Evolutionary conservation across 2,113 vertebrate species (phyloP), one percentile per base, ranked within the genome.

Genomic region (Ascaphus truei): DNA sequence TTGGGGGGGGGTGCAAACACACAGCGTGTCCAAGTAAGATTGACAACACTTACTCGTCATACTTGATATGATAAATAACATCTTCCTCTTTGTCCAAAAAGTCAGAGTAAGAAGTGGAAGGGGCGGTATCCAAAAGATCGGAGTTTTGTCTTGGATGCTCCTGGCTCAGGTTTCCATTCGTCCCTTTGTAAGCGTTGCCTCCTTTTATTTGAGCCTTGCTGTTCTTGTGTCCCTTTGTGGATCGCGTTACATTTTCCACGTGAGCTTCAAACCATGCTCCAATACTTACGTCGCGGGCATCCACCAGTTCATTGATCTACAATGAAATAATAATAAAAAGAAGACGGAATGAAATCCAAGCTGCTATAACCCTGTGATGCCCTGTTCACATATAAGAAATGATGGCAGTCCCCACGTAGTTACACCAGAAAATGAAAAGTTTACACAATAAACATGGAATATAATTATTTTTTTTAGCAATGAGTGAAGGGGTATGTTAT

Each of bases 181-280:
- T 95, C 91, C 93, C 95, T 94, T 93, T 97, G 77, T 86, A 88
- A 77, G 82, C 79, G 77, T 86, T 91, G 66, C 91, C 92, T 79
- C 92, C 91, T 76, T 95, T 95, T 75, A 84, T 84, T 80, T 91
- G 89, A 74, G 86, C 74, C 84, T 91, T 91, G 74, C 84, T 85
- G 79, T 92, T 93, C 74, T 89, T 88, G 78, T 90, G 92, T 89
- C 88, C 93, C 78, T 93, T 95, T 78, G 87, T 83, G 72, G 84
- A 81, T 52, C 80, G 86, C 57, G 92, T 94, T 79, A 96, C 94
- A 72, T 90, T 96, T 85, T 90, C 93, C 73, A 99, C 89, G 77
- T 90, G 90, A 78, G 95, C 95, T 90, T 99, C 96, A 77, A 99
- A 99, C 96, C 96, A 99, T 80, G 96, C 92, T 36, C 96, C 96